These are phyloP conservation scores for Coremacera marginata DNA, from an alignment of 2,888 invertebrate species.

Conservation along the genomic window DNA sequence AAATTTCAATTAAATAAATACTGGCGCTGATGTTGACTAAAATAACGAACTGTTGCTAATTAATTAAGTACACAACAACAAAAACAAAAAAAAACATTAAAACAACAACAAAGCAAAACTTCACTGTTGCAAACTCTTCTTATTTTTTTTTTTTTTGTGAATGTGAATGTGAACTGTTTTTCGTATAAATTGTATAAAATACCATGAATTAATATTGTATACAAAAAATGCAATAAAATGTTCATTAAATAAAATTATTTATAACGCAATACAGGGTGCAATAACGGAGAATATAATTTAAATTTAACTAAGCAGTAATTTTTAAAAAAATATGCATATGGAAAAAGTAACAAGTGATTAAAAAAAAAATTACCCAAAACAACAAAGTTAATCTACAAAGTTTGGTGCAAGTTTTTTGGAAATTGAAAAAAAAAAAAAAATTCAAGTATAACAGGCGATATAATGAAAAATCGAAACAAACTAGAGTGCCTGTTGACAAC, in stretches of 20 bases:
- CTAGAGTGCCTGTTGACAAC: constrained; percentile 57
- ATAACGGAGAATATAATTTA: not conserved
- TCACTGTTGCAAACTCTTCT: not conserved
- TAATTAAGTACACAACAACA: constrained; percentile 35
- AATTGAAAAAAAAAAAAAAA: constrained; percentile 18
- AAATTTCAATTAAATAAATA: constrained; percentile 16
- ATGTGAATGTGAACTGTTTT: too few relatives aligned
- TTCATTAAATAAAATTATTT: not conserved
- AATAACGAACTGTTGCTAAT: constrained; percentile 34
- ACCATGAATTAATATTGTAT: not conserved
- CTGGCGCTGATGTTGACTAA: constrained; percentile 20
- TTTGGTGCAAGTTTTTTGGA: constrained; percentile 22
- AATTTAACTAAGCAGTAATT: not conserved
- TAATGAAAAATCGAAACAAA: constrained; percentile 64
- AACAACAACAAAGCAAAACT: not conserved
- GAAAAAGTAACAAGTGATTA: not conserved
- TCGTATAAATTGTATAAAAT: not conserved
- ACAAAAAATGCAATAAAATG: not conserved
- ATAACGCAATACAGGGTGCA: not conserved
- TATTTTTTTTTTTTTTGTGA: not conserved
- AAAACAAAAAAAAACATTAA: not conserved
- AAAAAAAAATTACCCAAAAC: constrained; percentile 5
- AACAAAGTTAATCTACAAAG: constrained; percentile 11
- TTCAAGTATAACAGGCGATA: constrained; percentile 27
- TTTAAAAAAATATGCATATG: constrained; percentile 5